Evolutionary conservation across 2,797 vertebrate species (phyloP).

Genomic region (Cetoscarus ocellatus): DNA sequence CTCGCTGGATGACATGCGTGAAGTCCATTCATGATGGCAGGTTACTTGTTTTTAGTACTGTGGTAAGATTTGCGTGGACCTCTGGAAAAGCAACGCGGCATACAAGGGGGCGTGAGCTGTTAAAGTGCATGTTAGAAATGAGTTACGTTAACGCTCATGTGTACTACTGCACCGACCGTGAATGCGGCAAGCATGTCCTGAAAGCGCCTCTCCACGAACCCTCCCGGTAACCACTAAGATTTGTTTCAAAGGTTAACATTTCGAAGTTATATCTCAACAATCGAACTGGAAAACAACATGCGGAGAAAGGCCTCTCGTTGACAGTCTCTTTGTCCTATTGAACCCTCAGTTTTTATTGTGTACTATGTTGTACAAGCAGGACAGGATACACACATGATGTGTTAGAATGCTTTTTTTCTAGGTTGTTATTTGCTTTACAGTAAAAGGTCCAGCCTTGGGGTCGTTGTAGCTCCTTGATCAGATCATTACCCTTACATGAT

Average conservation of each 20-base stretch:
- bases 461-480: not conserved
- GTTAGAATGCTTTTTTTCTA: too few species aligned
- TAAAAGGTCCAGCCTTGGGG: not conserved
- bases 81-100: not conserved
- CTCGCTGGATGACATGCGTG: not conserved
- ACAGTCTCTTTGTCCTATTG: not conserved
- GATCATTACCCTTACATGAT: constrained; percentile 8
- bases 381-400: not conserved
- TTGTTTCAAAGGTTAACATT: not conserved
- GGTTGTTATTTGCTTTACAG: not conserved
- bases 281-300: not conserved
- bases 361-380: too few species aligned
- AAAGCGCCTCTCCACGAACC: not conserved
- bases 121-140: too few species aligned
- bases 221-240: not conserved
- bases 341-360: not conserved
- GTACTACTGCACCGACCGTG: too few species aligned
- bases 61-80: too few species aligned
- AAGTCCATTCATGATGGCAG: not conserved
- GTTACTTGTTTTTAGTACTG: too few species aligned
- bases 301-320: too few species aligned
- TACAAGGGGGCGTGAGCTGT: not conserved
- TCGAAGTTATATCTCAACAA: not conserved
- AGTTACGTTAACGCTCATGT: too few species aligned
- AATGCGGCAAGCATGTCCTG: not conserved